Evolutionary conservation across 2,797 vertebrate species (phyloP), one percentile per base, ranked within the genome.

Genomic region (Rousettus madagascariensis): DNA sequence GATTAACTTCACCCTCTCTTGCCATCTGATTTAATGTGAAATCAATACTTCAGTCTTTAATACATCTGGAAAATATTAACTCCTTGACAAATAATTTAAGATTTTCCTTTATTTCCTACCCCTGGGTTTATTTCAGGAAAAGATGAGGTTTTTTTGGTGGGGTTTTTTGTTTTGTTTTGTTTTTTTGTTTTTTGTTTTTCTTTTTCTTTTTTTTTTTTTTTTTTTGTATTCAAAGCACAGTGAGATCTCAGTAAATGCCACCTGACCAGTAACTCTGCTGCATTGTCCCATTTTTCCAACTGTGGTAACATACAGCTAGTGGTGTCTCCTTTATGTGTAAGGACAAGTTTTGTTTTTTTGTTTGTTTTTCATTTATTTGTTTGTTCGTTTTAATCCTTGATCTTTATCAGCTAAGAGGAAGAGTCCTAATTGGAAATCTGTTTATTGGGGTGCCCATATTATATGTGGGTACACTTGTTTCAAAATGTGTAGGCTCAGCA

Each of bases 21-120:
- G 41, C 36, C 51, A 0, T 63, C 33, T 96, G 49, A 28, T 49
- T 86, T 72, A 80, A 87, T 84, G 19, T 82, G 51, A 86, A 86
- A 75, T 88, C 36, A 36, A 46, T 33, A 69, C 7, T 38, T 49
- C 15, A 57, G 3, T 57, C 90, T 90, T 83, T 6, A 86, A 90
- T 78, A 77, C 6, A 71, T 36, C 15, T 69, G 9, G 59, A 93
- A 96, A 95, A 85, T 77, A 33, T 63, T 55, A 86, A 65, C 82
- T 95, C 11, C 13, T 57, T 95, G 49, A 88, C 53, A 92, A 74
- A 82, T 77, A 90, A 22, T 68, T 92, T 19, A 77, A 77, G 17
- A 86, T 69, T 51, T 88, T 86, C 22, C 30, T 66, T 75, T 77
- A 63, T n/a, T 68, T 68, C 1, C 19, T 36, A 6, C 17, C 28